Evolutionary conservation across 2,113 vertebrate genomes (phyloP).

Genomic region (Syngnathoides biaculeatus): DNA sequence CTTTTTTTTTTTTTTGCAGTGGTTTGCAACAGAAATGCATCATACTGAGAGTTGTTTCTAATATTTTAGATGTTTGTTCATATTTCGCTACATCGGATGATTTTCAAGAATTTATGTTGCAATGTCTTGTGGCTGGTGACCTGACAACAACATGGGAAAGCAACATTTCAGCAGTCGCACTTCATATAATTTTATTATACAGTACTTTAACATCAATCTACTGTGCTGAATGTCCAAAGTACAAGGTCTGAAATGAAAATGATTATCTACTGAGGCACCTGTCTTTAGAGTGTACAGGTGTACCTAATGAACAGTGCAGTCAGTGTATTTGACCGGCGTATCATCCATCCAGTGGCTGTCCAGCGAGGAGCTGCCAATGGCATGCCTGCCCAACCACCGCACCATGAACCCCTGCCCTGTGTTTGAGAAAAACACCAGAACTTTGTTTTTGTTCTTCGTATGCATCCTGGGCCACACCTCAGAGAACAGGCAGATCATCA

Average conservation of each 20-base stretch:
- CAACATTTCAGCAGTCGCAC: not conserved
- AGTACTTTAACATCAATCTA: not conserved
- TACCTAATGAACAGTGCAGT: not conserved
- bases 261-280: not conserved
- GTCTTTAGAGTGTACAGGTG: not conserved
- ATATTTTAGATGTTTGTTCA: too few species aligned
- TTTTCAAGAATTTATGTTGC: too few species aligned
- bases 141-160: not conserved
- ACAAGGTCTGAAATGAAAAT: not conserved
- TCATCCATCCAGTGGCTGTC: conserved; percentile 66
- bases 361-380: conserved; percentile 59
- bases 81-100: too few species aligned
- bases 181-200: not conserved
- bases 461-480: conserved; percentile 74
- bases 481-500: conserved; percentile 78
- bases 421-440: conserved; percentile 66
- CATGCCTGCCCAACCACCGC: conserved; percentile 61
- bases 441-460: conserved; percentile 87
- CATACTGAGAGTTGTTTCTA: too few species aligned
- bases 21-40: too few species aligned
- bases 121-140: too few species aligned
- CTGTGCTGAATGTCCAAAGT: not conserved
- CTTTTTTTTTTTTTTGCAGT: too few species aligned
- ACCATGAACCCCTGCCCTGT: conserved; percentile 81
- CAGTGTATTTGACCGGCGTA: not conserved